Evolutionary conservation across 2,797 vertebrate genomes (phyloP).

Genomic region (Malurus splendens): DNA sequence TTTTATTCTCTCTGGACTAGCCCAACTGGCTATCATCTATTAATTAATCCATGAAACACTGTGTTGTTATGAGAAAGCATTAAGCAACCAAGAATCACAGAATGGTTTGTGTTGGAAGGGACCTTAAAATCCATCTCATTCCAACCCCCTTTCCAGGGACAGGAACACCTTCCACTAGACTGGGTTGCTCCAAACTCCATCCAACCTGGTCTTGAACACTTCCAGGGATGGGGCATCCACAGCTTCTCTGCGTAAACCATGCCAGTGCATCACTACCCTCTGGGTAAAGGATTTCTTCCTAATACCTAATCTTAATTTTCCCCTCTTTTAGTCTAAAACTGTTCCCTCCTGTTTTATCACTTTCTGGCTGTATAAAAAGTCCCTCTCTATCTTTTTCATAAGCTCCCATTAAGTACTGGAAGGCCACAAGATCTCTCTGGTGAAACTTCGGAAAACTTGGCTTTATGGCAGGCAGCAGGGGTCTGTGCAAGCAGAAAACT

Average conservation of each 20-base stretch:
- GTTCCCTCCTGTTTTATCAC: not conserved
- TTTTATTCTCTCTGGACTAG: not conserved
- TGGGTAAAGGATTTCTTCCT: not conserved
- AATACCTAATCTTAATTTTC: not conserved
- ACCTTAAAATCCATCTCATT: not conserved
- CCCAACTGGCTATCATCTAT: not conserved
- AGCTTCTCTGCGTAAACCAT: not conserved
- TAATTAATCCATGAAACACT: not conserved
- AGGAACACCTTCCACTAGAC: not conserved
- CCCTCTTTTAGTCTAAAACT: not conserved
- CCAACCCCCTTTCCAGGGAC: not conserved
- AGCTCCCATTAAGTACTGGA: not conserved
- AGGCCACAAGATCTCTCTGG: not conserved
- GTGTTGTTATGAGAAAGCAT: not conserved
- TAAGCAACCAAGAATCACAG: not conserved
- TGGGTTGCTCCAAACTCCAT: not conserved
- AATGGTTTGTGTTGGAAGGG: not conserved
- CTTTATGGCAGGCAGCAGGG: not conserved
- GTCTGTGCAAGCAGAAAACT: not conserved
- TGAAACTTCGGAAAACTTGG: not conserved
- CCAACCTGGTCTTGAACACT: not conserved
- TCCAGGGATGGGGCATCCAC: not conserved
- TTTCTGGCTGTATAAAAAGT: not conserved
- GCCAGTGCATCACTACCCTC: not conserved
- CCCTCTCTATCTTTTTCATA: not conserved